Conservation (phyloP, 2,797 vertebrate species). For the Gouania willdenowi region DNA sequence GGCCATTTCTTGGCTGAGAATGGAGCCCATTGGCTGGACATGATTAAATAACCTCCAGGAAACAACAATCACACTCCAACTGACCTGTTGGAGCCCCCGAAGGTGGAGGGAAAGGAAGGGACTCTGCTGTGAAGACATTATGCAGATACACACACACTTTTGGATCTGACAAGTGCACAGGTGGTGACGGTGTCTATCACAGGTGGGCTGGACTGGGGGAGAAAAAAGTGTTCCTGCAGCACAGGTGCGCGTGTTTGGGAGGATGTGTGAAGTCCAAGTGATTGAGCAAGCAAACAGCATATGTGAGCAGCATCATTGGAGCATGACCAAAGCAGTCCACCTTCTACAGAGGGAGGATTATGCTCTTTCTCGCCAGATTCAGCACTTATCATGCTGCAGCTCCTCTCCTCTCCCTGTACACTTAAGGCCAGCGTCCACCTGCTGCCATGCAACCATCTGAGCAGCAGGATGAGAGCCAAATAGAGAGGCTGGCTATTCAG, state of each 20-base stretch:
- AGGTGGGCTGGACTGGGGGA: constrained; percentile 55
- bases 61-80: constrained; percentile 39
- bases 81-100: constrained; percentile 15
- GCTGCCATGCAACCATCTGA: constrained; percentile 33
- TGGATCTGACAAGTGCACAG: constrained; percentile 52
- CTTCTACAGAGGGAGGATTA: constrained; percentile 27
- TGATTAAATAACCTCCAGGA: constrained; percentile 42
- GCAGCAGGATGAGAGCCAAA: constrained; percentile 27
- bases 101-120: too few species aligned
- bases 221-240: constrained; percentile 32
- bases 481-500: constrained; percentile 13
- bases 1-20: constrained; percentile 59
- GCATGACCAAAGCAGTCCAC: constrained; percentile 42
- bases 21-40: constrained; percentile 38
- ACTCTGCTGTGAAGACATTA: constrained; percentile 9
- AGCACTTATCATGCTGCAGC: constrained; percentile 11
- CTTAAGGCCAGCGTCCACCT: constrained; percentile 42
- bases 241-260: constrained; percentile 46
- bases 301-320: constrained; percentile 57
- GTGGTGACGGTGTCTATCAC: constrained; percentile 53
- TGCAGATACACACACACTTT: constrained; percentile 10
- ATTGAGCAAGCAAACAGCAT: constrained; percentile 69
- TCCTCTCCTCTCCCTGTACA: constrained; percentile 22
- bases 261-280: constrained; percentile 51
- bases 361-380: constrained; percentile 37